phyloP scores from a whole-genome alignment of 2,797 vertebrate genomes.

The Leontocebus nigricollis region DNA sequence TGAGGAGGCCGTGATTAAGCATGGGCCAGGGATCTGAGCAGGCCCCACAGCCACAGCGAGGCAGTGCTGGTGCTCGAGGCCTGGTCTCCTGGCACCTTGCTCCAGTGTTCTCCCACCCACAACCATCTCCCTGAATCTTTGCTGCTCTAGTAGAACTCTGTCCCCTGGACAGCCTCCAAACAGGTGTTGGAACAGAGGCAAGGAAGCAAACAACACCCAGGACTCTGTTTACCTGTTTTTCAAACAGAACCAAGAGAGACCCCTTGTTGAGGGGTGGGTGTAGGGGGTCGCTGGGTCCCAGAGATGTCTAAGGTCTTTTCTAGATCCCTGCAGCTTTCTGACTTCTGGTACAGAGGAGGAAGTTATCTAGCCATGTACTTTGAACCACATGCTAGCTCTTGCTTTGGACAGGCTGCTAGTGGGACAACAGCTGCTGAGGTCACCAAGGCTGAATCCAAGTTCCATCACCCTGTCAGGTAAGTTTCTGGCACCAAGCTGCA shows the following conservation, averaged over 20 bases:
- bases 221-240: slow-evolving; percentile 52
- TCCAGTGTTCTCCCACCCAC: neutral
- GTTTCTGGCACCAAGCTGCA: slow-evolving; percentile 26
- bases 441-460: slow-evolving; percentile 82
- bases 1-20: neutral
- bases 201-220: neutral
- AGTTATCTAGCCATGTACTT: slow-evolving; percentile 20
- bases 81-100: neutral
- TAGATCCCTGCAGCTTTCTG: slow-evolving; percentile 24
- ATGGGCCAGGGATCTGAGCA: neutral
- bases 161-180: slow-evolving; percentile 38
- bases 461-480: slow-evolving; percentile 91
- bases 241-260: slow-evolving; percentile 10
- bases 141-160: slow-evolving; percentile 53
- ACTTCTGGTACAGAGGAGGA: neutral
- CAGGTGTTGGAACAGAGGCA: neutral
- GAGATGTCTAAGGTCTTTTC: slow-evolving; percentile 43
- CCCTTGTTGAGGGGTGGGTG: neutral
- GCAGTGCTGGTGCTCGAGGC: neutral
- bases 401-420: slow-evolving; percentile 83
- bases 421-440: slow-evolving; percentile 41
- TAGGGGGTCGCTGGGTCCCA: neutral
- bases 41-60: neutral
- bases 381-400: slow-evolving; percentile 53
- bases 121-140: neutral